These are phyloP conservation scores for Prosopocoilus inquinatus DNA, from an alignment of 2,888 invertebrate species.

Conservation along the genomic window DNA sequence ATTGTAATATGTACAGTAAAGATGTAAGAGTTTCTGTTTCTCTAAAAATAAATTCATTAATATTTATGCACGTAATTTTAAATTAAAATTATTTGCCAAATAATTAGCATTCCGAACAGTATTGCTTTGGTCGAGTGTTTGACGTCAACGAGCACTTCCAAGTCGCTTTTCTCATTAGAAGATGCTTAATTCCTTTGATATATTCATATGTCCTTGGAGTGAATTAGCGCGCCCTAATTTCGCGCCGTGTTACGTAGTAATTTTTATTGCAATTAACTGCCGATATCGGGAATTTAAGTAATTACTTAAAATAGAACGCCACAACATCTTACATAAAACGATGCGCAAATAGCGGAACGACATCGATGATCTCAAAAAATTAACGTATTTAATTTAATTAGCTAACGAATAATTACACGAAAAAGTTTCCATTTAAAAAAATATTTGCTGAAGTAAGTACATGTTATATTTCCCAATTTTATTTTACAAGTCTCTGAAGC, in stretches of 20 bases:
- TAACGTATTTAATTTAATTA: constrained; percentile 17
- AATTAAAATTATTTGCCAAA: constrained; percentile 10
- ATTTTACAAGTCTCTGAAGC: no score
- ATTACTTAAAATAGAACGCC: no score
- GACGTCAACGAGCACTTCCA: constrained; percentile 29
- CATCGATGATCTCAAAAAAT: constrained; percentile 14
- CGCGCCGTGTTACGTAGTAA: constrained; percentile 3
- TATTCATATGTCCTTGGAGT: constrained; percentile 42
- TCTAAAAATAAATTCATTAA: no score
- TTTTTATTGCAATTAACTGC: constrained; percentile 4
- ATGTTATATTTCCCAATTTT: no score
- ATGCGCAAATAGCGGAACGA: background rate
- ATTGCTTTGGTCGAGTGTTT: constrained; percentile 33
- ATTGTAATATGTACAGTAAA: no score
- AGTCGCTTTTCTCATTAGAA: constrained; percentile 39
- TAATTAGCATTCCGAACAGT: constrained; percentile 19
- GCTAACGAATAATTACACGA: background rate
- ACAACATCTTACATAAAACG: no score
- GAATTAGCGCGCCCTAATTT: constrained; percentile 37
- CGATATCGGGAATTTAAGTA: background rate
- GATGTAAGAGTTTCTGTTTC: no score
- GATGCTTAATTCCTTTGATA: constrained; percentile 39
- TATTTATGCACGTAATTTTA: background rate
- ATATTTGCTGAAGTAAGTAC: no score
- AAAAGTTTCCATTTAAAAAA: no score